Evolutionary conservation across 2,888 invertebrate genomes (phyloP).

Genomic region (Dendrolimus houi): DNA sequence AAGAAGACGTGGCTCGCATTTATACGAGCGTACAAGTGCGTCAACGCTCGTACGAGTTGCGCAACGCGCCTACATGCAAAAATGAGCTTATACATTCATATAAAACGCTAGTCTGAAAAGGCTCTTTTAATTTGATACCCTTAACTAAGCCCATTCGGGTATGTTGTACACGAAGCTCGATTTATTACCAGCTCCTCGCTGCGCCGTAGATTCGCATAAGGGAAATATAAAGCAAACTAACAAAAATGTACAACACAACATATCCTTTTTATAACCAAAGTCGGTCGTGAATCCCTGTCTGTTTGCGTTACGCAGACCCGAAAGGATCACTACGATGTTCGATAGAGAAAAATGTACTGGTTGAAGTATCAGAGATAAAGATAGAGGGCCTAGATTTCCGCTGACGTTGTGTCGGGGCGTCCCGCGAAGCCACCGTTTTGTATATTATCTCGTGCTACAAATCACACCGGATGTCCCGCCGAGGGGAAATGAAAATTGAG

Average conservation of each 20-base stretch:
- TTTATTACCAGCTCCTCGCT: neutral
- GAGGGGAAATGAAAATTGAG: conserved; percentile 74
- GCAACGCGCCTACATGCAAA: too few relatives aligned
- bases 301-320: conserved; percentile 15
- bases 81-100: too few relatives aligned
- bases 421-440: conserved; percentile 68
- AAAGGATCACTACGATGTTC: conserved; percentile 33
- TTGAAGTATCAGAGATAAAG: conserved; percentile 49
- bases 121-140: too few relatives aligned
- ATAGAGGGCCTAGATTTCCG: conserved; percentile 51
- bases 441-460: conserved; percentile 72
- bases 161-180: too few relatives aligned
- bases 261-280: conserved; percentile 12
- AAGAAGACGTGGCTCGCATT: too few relatives aligned
- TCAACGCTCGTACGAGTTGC: too few relatives aligned
- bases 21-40: too few relatives aligned
- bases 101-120: too few relatives aligned
- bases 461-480: conserved; percentile 70
- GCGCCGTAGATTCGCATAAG: conserved; percentile 8
- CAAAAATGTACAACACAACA: conserved; percentile 9
- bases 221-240: conserved; percentile 7
- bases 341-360: conserved; percentile 44
- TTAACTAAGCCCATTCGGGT: too few relatives aligned
- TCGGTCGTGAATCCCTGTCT: conserved; percentile 7
- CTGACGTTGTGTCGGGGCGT: conserved; percentile 50